phyloP scores from a whole-genome alignment of 1,140 invertebrate species.

The Scaptomyza graminum region DNA sequence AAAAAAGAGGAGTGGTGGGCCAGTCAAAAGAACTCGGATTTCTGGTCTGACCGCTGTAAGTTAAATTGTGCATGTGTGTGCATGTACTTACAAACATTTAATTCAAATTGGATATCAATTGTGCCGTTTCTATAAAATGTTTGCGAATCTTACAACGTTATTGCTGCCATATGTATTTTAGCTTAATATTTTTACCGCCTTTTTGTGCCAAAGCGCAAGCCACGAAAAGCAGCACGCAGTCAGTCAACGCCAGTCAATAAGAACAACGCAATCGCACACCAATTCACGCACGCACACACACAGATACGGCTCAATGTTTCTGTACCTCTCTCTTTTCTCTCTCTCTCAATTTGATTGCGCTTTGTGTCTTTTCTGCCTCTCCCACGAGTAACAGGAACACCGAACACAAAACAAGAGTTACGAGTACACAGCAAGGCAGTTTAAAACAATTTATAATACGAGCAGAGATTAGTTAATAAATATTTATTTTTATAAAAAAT shows the following conservation, averaged over 20 bases:
- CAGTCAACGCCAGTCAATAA: conserved; percentile 64
- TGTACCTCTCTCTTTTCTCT: conserved; percentile 42
- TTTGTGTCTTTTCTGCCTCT: conserved; percentile 27
- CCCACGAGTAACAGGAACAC: conserved; percentile 43
- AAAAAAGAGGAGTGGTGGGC: conserved; percentile 52
- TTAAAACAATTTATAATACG: conserved; percentile 12
- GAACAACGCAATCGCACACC: conserved; percentile 68
- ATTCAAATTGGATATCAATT: conserved; percentile 7
- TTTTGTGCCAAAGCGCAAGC: conserved; percentile 60
- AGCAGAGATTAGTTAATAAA: neutral
- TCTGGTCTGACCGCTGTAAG: conserved; percentile 49
- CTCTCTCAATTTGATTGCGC: conserved; percentile 19
- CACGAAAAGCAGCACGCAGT: conserved; percentile 49
- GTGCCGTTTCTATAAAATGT: neutral
- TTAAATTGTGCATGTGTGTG: conserved; percentile 39
- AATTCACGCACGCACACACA: conserved; percentile 38
- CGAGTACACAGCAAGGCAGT: conserved; percentile 20
- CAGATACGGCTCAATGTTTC: conserved; percentile 42
- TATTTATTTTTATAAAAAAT: neutral
- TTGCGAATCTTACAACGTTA: conserved; percentile 19
- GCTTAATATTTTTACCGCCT: conserved; percentile 68
- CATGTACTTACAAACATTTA: conserved; percentile 8
- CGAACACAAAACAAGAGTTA: conserved; percentile 44
- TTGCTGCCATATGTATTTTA: conserved; percentile 42
- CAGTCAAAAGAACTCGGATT: conserved; percentile 44